Conservation (phyloP, 2,888 invertebrate species). For the Microctonus aethiopoides region DNA sequence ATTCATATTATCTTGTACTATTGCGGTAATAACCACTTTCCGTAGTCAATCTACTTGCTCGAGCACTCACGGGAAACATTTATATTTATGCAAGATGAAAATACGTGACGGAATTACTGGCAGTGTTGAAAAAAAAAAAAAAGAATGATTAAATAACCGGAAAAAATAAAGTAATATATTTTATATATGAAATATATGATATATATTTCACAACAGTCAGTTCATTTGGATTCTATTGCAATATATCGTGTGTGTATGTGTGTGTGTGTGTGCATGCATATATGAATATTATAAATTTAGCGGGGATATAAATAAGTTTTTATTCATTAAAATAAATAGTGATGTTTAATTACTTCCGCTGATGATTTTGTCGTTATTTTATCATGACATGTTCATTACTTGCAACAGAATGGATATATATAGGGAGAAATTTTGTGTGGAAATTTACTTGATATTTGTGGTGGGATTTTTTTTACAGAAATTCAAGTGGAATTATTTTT, state of each 20-base stretch:
- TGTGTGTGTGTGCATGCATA: not conserved
- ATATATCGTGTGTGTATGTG: no score
- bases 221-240: no score
- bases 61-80: conserved; percentile 28
- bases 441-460: no score
- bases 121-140: conserved; percentile 15
- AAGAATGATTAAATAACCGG: not conserved
- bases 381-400: not conserved
- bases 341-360: not conserved
- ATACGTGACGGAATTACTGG: conserved; percentile 30
- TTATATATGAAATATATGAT: not conserved
- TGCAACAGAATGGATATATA: not conserved
- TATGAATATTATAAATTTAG: no score
- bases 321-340: no score
- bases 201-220: not conserved
- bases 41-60: conserved; percentile 25
- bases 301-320: no score
- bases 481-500: no score
- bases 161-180: conserved; percentile 3
- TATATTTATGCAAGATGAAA: conserved; percentile 34
- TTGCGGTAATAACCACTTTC: conserved; percentile 30
- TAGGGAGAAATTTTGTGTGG: no score
- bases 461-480: no score
- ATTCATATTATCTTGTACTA: not conserved
- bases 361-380: not conserved